Evolutionary conservation across 2,797 vertebrate genomes (phyloP).

Genomic region (Notolepis coatsorum): DNA sequence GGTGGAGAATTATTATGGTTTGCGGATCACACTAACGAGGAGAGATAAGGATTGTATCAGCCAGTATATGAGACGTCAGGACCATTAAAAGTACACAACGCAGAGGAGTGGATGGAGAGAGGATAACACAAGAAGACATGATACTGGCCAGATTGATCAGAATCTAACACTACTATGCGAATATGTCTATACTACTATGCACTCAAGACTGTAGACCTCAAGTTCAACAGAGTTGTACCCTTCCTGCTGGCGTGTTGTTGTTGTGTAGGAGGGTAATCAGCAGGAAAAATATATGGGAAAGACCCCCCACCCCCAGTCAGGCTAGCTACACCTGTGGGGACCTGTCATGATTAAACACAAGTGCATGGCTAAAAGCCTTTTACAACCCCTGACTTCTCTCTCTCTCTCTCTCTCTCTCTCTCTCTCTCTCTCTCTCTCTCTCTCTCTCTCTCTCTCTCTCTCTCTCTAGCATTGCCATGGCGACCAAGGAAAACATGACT

Average conservation of each 20-base stretch:
- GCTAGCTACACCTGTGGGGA: background rate
- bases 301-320: background rate
- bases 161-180: too few relatives aligned
- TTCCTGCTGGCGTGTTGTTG: too few relatives aligned
- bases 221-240: too few relatives aligned
- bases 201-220: background rate
- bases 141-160: too few relatives aligned
- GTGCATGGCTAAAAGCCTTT: background rate
- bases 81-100: too few relatives aligned
- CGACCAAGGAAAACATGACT: conserved; percentile 99
- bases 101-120: too few relatives aligned
- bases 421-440: conserved; percentile 33
- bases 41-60: too few relatives aligned
- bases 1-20: too few relatives aligned
- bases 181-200: background rate
- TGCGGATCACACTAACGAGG: too few relatives aligned
- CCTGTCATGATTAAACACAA: background rate
- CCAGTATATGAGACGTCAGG: too few relatives aligned
- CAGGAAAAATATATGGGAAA: background rate
- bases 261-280: background rate
- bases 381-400: conserved; percentile 1
- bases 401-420: background rate
- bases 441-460: background rate
- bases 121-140: too few relatives aligned
- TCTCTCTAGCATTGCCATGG: conserved; percentile 95